Evolutionary conservation across 2,797 vertebrate genomes (phyloP), one percentile per base, ranked within the genome.

Genomic region (Anabas testudineus): DNA sequence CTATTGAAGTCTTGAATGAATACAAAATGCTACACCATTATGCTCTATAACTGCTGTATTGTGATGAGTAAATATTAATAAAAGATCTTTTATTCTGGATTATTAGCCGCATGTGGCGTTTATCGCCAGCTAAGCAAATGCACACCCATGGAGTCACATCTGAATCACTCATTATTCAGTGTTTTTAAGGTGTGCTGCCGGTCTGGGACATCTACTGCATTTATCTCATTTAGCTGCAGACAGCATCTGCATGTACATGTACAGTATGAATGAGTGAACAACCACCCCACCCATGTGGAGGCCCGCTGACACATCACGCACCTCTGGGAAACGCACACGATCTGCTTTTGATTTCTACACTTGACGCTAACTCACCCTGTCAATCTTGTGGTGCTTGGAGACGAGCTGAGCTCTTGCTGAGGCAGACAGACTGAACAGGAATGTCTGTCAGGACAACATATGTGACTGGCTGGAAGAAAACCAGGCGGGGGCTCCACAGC

Each of bases 261-360:
- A 59, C 37, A 16, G 54, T 48, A 36, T 49, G 28, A 82, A 62
- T 70, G 68, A 71, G 54, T 58, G 72, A 76, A 67, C 47, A 48
- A 46, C 26, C 34, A 55, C 80, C 76, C 81, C 78, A 55, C 85
- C 76, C 84, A 60, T 6, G 43, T n/a, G 28, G 57, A 67, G 21
- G 59, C 48, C 48, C 49, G 76, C 71, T 84, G 74, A 85, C 82
- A 78, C 78, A 86, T 80, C 71, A 86, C 77, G 81, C 79, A 71
- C 83, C 74, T 84, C 74, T 46, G 64, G 70, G 66, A 76, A 80
- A 73, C 83, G 83, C 71, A 37, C 66, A 78, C 80, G 71, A 68
- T 71, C 55, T 81, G 71, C 73, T 78, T 36, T 60, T 77, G 39
- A 64, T 56, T 73, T 80, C 73, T 41, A 73, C 45, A 52, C 56